These are phyloP conservation scores for Enteromius anoplus DNA, from an alignment of 2,797 vertebrate genomes.

Conservation along the genomic window DNA sequence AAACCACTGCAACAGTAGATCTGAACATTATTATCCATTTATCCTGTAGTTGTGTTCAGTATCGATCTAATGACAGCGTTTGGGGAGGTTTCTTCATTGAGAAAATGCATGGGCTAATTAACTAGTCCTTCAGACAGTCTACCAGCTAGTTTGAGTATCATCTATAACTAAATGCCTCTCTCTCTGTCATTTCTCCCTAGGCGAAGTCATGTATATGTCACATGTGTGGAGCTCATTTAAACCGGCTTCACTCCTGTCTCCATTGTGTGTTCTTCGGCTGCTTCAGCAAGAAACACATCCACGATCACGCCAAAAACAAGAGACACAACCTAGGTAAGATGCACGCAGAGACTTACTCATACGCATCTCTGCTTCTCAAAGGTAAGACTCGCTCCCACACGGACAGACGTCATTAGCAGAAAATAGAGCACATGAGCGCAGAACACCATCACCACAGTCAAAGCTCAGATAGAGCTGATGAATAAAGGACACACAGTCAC, in stretches of 20 bases:
- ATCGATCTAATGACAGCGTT: not conserved
- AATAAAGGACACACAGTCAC: slow-evolving; percentile 3
- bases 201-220: slow-evolving; percentile 98
- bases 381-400: slow-evolving; percentile 22
- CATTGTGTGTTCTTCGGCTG: slow-evolving; percentile 99
- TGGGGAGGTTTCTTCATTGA: not conserved
- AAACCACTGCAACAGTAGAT: too few relatives aligned
- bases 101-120: not conserved
- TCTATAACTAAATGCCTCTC: not conserved
- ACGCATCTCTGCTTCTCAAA: not conserved
- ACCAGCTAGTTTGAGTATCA: not conserved
- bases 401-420: slow-evolving; percentile 14
- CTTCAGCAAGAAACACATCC: slow-evolving; percentile 98
- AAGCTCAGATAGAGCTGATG: not conserved
- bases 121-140: not conserved
- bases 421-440: not conserved
- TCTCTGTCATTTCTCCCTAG: slow-evolving; percentile 68
- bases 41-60: not conserved
- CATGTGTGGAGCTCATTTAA: slow-evolving; percentile 95
- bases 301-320: slow-evolving; percentile 96
- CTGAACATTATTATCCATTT: too few relatives aligned
- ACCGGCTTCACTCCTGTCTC: slow-evolving; percentile 97
- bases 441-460: not conserved
- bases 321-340: slow-evolving; percentile 94
- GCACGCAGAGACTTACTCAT: not conserved